Percentiles rank a stretch among this genome's conserved stretches.
Evolutionary conservation across 2,797 vertebrate species (phyloP).

Genomic region (Hypotaenidia okinawae): DNA sequence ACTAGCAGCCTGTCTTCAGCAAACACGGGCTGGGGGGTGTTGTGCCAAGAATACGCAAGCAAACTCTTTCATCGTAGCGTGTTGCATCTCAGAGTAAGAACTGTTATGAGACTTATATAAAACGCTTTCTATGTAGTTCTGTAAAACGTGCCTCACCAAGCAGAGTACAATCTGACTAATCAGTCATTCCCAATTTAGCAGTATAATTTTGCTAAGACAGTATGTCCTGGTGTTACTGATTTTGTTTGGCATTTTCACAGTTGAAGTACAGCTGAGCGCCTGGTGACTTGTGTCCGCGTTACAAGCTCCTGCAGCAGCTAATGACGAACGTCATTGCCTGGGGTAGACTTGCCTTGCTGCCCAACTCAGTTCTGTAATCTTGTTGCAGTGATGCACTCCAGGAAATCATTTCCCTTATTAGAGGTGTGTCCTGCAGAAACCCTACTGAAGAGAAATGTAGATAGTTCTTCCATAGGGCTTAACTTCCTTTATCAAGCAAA

Average conservation of each 20-base stretch:
- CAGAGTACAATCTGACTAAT: neutral
- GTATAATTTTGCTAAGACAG: neutral
- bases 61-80: neutral
- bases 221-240: neutral
- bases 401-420: neutral
- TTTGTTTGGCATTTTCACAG: conserved; percentile 23
- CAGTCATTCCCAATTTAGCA: neutral
- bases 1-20: neutral
- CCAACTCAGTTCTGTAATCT: neutral
- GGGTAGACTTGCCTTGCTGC: neutral
- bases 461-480: neutral
- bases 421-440: neutral
- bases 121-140: neutral
- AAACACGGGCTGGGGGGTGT: neutral
- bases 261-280: neutral
- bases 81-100: neutral
- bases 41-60: neutral
- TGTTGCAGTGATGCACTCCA: neutral
- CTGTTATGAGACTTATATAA: neutral
- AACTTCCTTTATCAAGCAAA: neutral
- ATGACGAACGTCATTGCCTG: neutral
- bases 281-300: neutral
- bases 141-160: neutral
- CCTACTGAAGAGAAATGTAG: neutral
- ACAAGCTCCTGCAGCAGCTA: neutral